phyloP scores from a whole-genome alignment of 1,140 invertebrate species.

The Microvelia longipes region DNA sequence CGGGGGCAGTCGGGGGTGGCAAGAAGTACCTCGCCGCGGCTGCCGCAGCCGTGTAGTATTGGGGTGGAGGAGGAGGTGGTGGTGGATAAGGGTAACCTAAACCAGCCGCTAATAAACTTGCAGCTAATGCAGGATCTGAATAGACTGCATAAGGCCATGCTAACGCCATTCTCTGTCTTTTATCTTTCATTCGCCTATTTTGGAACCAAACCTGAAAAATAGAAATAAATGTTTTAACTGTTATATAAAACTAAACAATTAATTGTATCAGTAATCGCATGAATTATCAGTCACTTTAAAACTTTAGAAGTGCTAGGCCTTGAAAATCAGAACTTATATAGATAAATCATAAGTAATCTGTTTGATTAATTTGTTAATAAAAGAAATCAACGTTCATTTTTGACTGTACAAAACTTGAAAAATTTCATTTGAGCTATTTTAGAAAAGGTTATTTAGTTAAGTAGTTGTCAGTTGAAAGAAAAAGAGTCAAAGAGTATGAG shows the following conservation, averaged over 20 bases:
- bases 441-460: too few species aligned
- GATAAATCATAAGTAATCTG: too few species aligned
- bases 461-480: too few species aligned
- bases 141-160: constrained; percentile 91
- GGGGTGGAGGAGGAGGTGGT: constrained; percentile 16
- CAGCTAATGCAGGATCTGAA: constrained; percentile 78
- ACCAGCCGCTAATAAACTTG: constrained; percentile 77
- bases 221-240: too few species aligned
- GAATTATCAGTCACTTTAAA: too few species aligned
- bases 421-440: too few species aligned
- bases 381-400: too few species aligned
- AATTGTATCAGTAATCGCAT: background rate
- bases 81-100: constrained; percentile 30
- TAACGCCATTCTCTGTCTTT: constrained; percentile 79
- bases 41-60: constrained; percentile 13
- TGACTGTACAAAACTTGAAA: too few species aligned
- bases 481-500: too few species aligned
- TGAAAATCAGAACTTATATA: too few species aligned
- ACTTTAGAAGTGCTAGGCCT: too few species aligned
- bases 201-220: constrained; percentile 88
- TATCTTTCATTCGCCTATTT: constrained; percentile 98
- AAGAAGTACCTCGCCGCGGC: constrained; percentile 7
- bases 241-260: background rate
- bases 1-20: constrained; percentile 9
- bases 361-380: too few species aligned